Evolutionary conservation across 2,888 invertebrate genomes (phyloP).

Genomic region (Sarcophaga subvicina): DNA sequence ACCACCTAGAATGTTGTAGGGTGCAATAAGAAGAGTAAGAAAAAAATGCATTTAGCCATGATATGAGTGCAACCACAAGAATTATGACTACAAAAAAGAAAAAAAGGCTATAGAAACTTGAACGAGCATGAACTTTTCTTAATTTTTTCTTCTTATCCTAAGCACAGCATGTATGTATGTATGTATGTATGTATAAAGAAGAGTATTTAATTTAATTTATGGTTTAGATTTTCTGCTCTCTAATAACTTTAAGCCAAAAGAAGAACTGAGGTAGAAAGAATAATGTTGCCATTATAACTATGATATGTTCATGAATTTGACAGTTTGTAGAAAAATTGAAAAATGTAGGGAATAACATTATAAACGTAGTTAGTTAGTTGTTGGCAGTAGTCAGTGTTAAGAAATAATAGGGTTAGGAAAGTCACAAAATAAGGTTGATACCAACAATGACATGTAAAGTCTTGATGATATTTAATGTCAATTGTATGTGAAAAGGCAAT

Average conservation of each 20-base stretch:
- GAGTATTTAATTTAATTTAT: slow-evolving; percentile 64
- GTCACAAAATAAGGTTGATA: not conserved
- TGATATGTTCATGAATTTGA: slow-evolving; percentile 56
- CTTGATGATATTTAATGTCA: slow-evolving; percentile 10
- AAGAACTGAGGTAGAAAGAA: not conserved
- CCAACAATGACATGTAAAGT: not conserved
- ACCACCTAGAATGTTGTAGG: not conserved
- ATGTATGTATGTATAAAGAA: slow-evolving; percentile 10
- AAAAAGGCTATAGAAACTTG: slow-evolving; percentile 60
- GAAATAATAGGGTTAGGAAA: not conserved
- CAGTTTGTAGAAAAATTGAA: slow-evolving; percentile 60
- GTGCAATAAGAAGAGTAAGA: not conserved
- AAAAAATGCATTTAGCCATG: slow-evolving; percentile 44
- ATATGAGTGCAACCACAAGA: slow-evolving; percentile 55
- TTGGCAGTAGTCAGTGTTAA: not conserved
- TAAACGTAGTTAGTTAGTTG: not conserved
- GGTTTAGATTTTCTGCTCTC: slow-evolving; percentile 51
- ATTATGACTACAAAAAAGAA: slow-evolving; percentile 47
- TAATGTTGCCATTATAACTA: slow-evolving; percentile 47
- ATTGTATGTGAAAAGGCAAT: not conserved
- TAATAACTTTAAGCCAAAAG: slow-evolving; percentile 31
- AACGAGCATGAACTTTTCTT: slow-evolving; percentile 72
- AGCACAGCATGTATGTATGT: not conserved
- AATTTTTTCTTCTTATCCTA: slow-evolving; percentile 40
- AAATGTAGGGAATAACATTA: slow-evolving; percentile 45